Percentiles rank a stretch among this genome's conserved stretches.
These are phyloP conservation scores for Himantopus leucocephalus DNA, from an alignment of 2,113 vertebrate genomes.

Conservation along the genomic window DNA sequence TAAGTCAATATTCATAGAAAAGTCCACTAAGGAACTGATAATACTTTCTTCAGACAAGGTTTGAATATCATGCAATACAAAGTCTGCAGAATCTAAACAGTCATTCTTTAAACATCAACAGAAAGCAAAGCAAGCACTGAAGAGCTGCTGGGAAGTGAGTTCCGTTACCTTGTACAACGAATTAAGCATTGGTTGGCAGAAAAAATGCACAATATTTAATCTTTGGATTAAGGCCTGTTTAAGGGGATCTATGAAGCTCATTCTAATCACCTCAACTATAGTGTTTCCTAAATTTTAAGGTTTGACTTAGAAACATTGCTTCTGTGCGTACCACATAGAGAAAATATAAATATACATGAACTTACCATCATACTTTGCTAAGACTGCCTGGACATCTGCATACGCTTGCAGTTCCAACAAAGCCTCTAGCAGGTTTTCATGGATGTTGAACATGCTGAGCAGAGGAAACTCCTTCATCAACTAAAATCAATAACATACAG, in stretches of 20 bases:
- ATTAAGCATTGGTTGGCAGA: background rate
- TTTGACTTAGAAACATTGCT: background rate
- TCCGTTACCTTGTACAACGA: background rate
- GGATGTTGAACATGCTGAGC: conserved; percentile 99
- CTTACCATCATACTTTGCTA: conserved; percentile 98
- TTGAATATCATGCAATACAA: background rate
- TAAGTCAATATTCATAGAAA: background rate
- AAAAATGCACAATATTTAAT: background rate
- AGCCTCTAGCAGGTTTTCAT: conserved; percentile 96
- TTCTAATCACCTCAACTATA: background rate
- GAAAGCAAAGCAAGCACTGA: background rate
- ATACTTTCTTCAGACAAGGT: background rate
- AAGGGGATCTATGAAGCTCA: background rate
- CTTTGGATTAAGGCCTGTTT: background rate
- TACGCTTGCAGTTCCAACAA: conserved; percentile 95
- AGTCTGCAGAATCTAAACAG: background rate
- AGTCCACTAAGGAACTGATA: background rate
- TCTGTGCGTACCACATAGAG: background rate
- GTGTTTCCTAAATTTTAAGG: background rate
- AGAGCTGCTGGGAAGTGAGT: background rate
- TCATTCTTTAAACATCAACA: background rate
- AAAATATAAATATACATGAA: background rate
- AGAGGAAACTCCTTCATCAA: conserved; percentile 99
- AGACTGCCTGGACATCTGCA: conserved; percentile 95
- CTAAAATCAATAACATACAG: conserved; percentile 78